phyloP scores from a whole-genome alignment of 2,113 vertebrate genomes.

The Athene cunicularia region DNA sequence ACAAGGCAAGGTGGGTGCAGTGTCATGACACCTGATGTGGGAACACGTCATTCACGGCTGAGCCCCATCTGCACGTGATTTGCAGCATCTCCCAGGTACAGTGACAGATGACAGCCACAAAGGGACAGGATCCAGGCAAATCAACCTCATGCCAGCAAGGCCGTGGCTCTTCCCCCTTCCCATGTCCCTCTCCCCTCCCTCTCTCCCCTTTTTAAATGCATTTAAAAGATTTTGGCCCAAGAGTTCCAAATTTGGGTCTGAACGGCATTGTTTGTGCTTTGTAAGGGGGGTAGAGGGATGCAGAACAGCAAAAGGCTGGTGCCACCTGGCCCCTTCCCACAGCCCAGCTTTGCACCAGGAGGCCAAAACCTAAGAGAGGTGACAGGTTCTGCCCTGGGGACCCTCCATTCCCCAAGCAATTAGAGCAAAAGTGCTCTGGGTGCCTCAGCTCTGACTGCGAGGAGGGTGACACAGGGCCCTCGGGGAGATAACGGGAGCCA shows the following conservation, averaged over 20 bases:
- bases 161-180: not conserved
- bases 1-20: not conserved
- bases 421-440: accelerated
- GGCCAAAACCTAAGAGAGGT: not conserved
- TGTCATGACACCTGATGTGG: not conserved
- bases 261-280: not conserved
- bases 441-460: accelerated
- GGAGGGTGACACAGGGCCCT: not conserved
- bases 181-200: not conserved
- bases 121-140: not conserved
- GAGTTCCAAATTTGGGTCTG: not conserved
- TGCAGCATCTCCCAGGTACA: not conserved
- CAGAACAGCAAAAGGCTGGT: not conserved
- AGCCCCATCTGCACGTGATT: not conserved
- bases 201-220: not conserved
- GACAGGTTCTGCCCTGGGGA: not conserved
- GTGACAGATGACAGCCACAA: not conserved
- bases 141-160: not conserved
- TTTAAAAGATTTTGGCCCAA: not conserved
- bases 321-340: not conserved
- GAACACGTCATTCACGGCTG: accelerated
- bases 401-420: not conserved
- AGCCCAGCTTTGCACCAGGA: not conserved
- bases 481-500: not conserved
- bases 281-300: not conserved